Evolutionary conservation across 1,140 invertebrate genomes (phyloP).

Genomic region (Drosophila kepulauana): DNA sequence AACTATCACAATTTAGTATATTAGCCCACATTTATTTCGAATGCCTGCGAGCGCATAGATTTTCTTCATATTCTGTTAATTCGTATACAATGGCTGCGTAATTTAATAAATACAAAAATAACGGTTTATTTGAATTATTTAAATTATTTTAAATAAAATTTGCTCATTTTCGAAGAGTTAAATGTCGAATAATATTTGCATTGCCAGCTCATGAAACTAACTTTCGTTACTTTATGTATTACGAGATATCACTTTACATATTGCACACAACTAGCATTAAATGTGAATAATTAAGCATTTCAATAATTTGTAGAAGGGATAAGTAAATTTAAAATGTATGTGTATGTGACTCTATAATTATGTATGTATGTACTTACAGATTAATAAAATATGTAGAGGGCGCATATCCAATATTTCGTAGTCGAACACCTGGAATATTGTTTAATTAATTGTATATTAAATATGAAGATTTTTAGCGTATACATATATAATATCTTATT

Average conservation of each 20-base stretch:
- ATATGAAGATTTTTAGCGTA: no score
- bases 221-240: neutral
- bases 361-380: no score
- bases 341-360: no score
- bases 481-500: no score
- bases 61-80: neutral
- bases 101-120: neutral
- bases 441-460: no score
- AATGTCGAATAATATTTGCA: constrained; percentile 39
- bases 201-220: constrained; percentile 17
- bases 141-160: neutral
- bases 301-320: no score
- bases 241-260: no score
- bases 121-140: neutral
- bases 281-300: constrained; percentile 43
- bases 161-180: neutral
- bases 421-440: no score
- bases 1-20: neutral
- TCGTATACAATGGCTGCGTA: neutral
- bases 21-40: neutral
- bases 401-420: no score
- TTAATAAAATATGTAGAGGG: no score
- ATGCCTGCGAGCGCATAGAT: neutral
- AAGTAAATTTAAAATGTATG: constrained; percentile 59
- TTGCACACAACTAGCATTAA: constrained; percentile 15